These are phyloP conservation scores for Melolontha melolontha DNA, from an alignment of 2,888 invertebrate species.

Conservation along the genomic window DNA sequence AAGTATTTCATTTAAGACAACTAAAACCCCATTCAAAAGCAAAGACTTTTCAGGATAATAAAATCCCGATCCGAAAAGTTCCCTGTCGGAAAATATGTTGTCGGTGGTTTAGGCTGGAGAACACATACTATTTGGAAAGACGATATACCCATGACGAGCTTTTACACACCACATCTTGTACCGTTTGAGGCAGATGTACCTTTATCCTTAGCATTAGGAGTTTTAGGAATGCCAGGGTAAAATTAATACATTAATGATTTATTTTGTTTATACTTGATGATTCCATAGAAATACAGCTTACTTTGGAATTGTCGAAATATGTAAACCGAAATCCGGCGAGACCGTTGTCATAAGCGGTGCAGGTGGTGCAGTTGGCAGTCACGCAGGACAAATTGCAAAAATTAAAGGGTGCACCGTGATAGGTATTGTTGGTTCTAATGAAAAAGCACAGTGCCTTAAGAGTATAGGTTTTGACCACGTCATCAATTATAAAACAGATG, in stretches of 20 bases:
- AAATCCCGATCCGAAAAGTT: constrained; percentile 75
- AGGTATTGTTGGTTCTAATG: constrained; percentile 78
- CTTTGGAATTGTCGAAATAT: constrained; percentile 79
- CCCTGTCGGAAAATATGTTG: constrained; percentile 74
- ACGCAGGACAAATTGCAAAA: constrained; percentile 84
- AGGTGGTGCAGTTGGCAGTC: constrained; percentile 82
- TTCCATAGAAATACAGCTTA: constrained; percentile 70
- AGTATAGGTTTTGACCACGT: constrained; percentile 76
- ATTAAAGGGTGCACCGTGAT: constrained; percentile 78
- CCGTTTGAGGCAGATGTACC: constrained; percentile 73
- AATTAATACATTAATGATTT: background rate
- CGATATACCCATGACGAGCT: constrained; percentile 72
- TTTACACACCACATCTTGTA: constrained; percentile 60
- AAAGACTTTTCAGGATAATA: constrained; percentile 70
- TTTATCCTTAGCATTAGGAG: constrained; percentile 67
- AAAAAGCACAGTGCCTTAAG: constrained; percentile 77
- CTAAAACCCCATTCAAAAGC: constrained; percentile 47
- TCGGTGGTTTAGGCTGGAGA: constrained; percentile 78
- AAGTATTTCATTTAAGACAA: constrained; percentile 65
- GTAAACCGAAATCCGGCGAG: constrained; percentile 78
- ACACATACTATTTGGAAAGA: constrained; percentile 70
- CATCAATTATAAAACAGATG: constrained; percentile 78
- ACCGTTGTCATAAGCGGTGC: constrained; percentile 80
- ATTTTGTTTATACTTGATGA: background rate
- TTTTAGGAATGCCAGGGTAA: constrained; percentile 79